These are phyloP conservation scores for Hypsopygia costalis DNA, from an alignment of 2,888 invertebrate species.

Conservation along the genomic window DNA sequence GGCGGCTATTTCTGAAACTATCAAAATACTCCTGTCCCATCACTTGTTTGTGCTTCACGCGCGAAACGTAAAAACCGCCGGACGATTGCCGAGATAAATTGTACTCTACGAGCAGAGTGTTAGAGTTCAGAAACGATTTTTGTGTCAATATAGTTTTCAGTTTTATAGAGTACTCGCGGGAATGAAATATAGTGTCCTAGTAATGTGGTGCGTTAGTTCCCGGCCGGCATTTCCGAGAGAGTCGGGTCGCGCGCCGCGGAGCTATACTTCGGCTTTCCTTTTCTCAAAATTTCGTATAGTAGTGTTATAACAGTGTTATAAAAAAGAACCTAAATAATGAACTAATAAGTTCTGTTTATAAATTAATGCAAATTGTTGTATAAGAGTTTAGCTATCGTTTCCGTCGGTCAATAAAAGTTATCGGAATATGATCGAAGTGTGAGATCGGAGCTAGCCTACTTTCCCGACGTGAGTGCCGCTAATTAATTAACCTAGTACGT, in stretches of 20 bases:
- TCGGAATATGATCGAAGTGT: too few species aligned
- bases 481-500: too few species aligned
- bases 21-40: constrained; percentile 62
- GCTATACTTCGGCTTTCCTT: too few species aligned
- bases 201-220: constrained; percentile 29
- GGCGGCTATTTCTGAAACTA: constrained; percentile 53
- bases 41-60: constrained; percentile 31
- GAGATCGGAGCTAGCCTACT: too few species aligned
- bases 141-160: not conserved
- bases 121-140: constrained; percentile 13
- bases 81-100: not conserved
- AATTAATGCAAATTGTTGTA: too few species aligned
- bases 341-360: too few species aligned
- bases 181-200: constrained; percentile 29
- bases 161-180: constrained; percentile 23
- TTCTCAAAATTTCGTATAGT: too few species aligned
- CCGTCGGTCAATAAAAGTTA: too few species aligned
- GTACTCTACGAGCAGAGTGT: constrained; percentile 14
- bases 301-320: too few species aligned
- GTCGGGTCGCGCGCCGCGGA: constrained; percentile 19
- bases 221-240: constrained; percentile 31
- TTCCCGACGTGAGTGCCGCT: too few species aligned
- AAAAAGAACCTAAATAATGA: too few species aligned
- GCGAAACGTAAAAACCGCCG: constrained; percentile 23
- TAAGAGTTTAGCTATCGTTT: too few species aligned